Percentiles rank a stretch among this genome's conserved stretches.
These are phyloP conservation scores for Synergus japonicus DNA, from an alignment of 2,888 invertebrate species.

Conservation along the genomic window DNA sequence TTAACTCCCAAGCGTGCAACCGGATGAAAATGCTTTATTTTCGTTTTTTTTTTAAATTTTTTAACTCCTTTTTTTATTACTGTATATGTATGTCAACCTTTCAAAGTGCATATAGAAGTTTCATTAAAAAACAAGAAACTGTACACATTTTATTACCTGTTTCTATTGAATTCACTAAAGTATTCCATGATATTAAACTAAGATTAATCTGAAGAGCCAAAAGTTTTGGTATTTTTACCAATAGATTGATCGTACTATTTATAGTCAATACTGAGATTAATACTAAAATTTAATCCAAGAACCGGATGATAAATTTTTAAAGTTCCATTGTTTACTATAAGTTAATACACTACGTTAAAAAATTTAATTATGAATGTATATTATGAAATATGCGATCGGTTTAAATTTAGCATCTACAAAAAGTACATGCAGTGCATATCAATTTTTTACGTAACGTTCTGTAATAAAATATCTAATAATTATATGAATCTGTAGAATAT, in stretches of 20 bases:
- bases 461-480: conserved; percentile 20
- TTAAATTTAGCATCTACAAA: not conserved
- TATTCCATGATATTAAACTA: not conserved
- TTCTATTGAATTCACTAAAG: not conserved
- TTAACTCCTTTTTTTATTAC: conserved; percentile 5
- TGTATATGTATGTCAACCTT: not conserved
- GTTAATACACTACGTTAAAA: not conserved
- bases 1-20: not conserved
- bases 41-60: not conserved
- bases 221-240: not conserved
- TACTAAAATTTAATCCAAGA: not conserved
- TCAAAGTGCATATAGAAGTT: not conserved
- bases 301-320: not conserved
- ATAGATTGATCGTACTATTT: not conserved
- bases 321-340: not conserved
- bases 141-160: conserved; percentile 5
- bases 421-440: not conserved
- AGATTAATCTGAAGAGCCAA: not conserved
- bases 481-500: not conserved
- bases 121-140: not conserved
- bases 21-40: not conserved
- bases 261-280: not conserved
- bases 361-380: not conserved
- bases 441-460: conserved; percentile 12
- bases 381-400: not conserved